Conservation (phyloP, 2,113 vertebrate genomes). For the Prolemur simus region DNA sequence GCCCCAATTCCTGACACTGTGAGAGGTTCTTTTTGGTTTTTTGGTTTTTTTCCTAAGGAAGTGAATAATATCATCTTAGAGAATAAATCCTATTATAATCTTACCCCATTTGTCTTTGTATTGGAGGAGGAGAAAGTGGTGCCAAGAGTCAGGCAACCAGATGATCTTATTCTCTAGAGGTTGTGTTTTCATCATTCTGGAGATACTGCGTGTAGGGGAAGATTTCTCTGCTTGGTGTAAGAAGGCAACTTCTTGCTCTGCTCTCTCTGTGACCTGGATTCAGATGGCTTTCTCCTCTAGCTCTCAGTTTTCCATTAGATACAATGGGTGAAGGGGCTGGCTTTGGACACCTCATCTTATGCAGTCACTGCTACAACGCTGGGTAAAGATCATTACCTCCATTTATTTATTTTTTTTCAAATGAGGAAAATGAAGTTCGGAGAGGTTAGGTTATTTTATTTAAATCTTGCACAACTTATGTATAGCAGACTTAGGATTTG, state of each 20-base stretch:
- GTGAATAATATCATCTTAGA: constrained; percentile 72
- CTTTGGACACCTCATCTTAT: neutral
- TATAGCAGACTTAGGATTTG: neutral
- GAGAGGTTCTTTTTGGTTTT: neutral
- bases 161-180: neutral
- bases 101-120: constrained; percentile 70
- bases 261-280: neutral
- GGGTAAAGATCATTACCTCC: neutral
- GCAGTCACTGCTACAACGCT: neutral
- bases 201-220: fast-evolving
- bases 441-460: neutral
- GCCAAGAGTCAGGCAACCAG: neutral
- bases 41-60: constrained; percentile 46
- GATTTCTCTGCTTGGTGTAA: neutral
- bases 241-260: neutral
- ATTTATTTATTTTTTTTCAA: neutral
- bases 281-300: too few relatives aligned
- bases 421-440: neutral
- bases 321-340: neutral
- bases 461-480: neutral
- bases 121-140: neutral
- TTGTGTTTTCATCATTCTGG: neutral
- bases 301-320: neutral
- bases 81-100: constrained; percentile 74
- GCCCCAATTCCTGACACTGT: constrained; percentile 62